Percentiles rank a stretch among this genome's conserved stretches.
These are phyloP conservation scores for Stenodera caucasica DNA, from an alignment of 2,888 invertebrate genomes.

Conservation along the genomic window DNA sequence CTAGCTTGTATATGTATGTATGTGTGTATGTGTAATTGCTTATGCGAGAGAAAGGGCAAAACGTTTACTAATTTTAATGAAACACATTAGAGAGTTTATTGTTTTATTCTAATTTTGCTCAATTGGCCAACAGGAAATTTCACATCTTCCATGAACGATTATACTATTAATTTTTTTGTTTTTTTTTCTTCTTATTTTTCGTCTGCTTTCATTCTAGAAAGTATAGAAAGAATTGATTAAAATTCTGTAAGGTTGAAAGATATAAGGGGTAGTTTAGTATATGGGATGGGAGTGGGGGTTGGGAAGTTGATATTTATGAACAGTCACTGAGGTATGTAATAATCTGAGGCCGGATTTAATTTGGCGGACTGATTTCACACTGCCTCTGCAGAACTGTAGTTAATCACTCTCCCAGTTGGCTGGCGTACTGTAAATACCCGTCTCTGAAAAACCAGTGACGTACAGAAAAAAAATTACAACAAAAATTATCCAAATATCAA, in stretches of 20 bases:
- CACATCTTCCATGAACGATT: background rate
- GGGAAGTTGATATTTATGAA: conserved; percentile 64
- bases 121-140: conserved; percentile 21
- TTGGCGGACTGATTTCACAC: conserved; percentile 73
- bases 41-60: conserved; percentile 39
- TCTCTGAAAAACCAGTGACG: conserved; percentile 23
- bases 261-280: too few species aligned
- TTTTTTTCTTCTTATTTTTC: background rate
- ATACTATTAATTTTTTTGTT: background rate
- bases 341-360: conserved; percentile 73
- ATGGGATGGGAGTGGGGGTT: conserved; percentile 22
- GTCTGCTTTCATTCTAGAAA: too few species aligned
- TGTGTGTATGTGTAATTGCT: conserved; percentile 44
- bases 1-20: conserved; percentile 35
- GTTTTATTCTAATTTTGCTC: conserved; percentile 48
- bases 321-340: conserved; percentile 73
- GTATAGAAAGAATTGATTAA: conserved; percentile 2
- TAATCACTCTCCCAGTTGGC: conserved; percentile 51
- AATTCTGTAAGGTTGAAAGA: conserved; percentile 5
- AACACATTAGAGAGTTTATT: conserved; percentile 45
- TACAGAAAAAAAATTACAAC: too few species aligned
- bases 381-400: conserved; percentile 57
- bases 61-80: conserved; percentile 50
- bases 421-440: conserved; percentile 17
- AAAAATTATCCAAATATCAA: too few species aligned